These are phyloP conservation scores for Symphodus melops DNA, from an alignment of 2,113 vertebrate genomes.

Conservation along the genomic window DNA sequence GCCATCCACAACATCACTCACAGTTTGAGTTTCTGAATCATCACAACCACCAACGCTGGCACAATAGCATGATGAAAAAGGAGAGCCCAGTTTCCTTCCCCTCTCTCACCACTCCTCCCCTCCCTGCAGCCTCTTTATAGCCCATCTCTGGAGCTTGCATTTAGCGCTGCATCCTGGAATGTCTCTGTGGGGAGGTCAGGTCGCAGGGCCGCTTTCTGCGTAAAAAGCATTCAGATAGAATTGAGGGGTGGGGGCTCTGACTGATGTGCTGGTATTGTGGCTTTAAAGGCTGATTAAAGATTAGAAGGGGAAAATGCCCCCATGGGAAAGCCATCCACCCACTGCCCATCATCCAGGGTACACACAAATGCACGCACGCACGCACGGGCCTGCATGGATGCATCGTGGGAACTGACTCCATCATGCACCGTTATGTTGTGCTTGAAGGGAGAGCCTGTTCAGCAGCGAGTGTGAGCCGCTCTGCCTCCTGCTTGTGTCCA, in stretches of 20 bases:
- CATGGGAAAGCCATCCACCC: constrained; percentile 78
- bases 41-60: constrained; percentile 64
- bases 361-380: constrained; percentile 14
- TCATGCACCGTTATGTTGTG: constrained; percentile 55
- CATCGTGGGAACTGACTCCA: constrained; percentile 76
- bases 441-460: constrained; percentile 54
- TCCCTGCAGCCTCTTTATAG: constrained; percentile 26
- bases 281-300: constrained; percentile 61
- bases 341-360: constrained; percentile 59
- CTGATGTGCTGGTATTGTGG: constrained; percentile 76
- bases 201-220: constrained; percentile 49
- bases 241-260: constrained; percentile 55
- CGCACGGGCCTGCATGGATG: constrained; percentile 13
- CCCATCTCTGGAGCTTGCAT: constrained; percentile 59
- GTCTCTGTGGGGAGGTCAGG: constrained; percentile 61
- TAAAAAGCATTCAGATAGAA: constrained; percentile 58
- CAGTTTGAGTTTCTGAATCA: constrained; percentile 68
- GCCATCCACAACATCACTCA: constrained; percentile 72
- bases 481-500: constrained; percentile 57
- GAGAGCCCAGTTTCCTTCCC: constrained; percentile 63
- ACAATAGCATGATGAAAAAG: constrained; percentile 45
- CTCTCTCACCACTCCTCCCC: constrained; percentile 15
- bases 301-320: constrained; percentile 65
- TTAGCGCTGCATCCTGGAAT: constrained; percentile 71
- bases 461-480: constrained; percentile 52